Evolutionary conservation across 2,888 invertebrate genomes (phyloP), one percentile per base, ranked within the genome.

Genomic region (Tachina lurida): DNA sequence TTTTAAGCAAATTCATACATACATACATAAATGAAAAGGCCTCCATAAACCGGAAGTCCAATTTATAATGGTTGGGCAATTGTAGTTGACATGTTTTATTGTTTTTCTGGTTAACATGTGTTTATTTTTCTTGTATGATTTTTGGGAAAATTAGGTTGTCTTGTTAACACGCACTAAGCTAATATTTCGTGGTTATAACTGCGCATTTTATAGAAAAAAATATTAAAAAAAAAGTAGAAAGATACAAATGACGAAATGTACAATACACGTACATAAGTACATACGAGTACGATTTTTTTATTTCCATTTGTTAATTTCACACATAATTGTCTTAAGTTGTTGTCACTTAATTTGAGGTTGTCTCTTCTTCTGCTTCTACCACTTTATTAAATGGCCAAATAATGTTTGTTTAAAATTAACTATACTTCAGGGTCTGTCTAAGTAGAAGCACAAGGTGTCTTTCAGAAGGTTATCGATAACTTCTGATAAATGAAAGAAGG

Each of bases 251-350:
- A 67, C 39, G 13, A 13, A 63, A 58, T 41, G 65, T 73, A 54
- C 2, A 12, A 19, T 22, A 17, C 17, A 17, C 17, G 41, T 13
- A 41, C 41, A 17, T 19, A 31, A 2, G 4, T 31, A 31, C 31
- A 31, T 7, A 31, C 31, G 7, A 7, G 31, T 5, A 71, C 70
- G 52, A 65, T 31, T 68, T 31, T 68, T 58, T 67, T 17, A 49
- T 43, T 70, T 71, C 45, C 75, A 71, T 67, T 75, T 75, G 79
- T 65, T 76, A 70, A 75, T 71, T 84, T 80, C 84, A 84, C 79
- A 84, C 79, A 80, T 80, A 80, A 79, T 78, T 79, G 84, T 84
- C 79, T 70, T 45, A 49, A 84, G 63, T 84, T 84, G 71, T 84
- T 80, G 79, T 75, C 84, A 84, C 79, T 71, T 75, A 45, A 75